Conservation (phyloP, 2,888 invertebrate genomes). For the Mellilla xanthometata region DNA sequence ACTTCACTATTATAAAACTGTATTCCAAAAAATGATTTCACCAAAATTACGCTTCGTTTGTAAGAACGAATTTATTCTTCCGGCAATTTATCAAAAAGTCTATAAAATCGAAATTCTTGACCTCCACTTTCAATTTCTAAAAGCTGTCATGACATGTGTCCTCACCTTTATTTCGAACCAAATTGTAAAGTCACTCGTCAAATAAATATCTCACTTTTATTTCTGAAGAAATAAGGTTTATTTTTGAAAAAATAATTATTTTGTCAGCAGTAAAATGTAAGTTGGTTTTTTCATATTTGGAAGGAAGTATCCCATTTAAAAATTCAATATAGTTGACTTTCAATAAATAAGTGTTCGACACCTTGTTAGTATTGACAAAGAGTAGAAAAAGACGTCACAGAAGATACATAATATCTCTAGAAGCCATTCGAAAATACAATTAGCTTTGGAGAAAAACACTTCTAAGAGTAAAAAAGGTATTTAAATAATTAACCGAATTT, state of each 20-base stretch:
- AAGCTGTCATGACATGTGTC: slow-evolving; percentile 44
- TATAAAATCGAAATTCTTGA: slow-evolving; percentile 25
- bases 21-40: not conserved
- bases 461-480: too few relatives aligned
- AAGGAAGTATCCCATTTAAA: slow-evolving; percentile 56
- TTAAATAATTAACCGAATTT: too few relatives aligned
- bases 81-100: slow-evolving; percentile 21
- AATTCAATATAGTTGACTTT: slow-evolving; percentile 60
- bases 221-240: slow-evolving; percentile 29
- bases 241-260: slow-evolving; percentile 18
- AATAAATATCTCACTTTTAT: slow-evolving; percentile 1
- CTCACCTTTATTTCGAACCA: slow-evolving; percentile 29
- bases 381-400: slow-evolving; percentile 34
- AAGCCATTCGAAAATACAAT: too few relatives aligned
- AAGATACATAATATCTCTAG: too few relatives aligned
- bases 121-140: slow-evolving; percentile 38
- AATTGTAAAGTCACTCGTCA: not conserved
- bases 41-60: slow-evolving; percentile 1
- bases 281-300: slow-evolving; percentile 22
- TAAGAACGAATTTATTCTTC: slow-evolving; percentile 17
- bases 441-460: too few relatives aligned
- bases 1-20: too few relatives aligned
- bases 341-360: slow-evolving; percentile 69
- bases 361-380: slow-evolving; percentile 56
- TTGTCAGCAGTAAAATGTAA: not conserved